Evolutionary conservation across 2,113 vertebrate genomes (phyloP).

Genomic region (Megalops atlanticus): DNA sequence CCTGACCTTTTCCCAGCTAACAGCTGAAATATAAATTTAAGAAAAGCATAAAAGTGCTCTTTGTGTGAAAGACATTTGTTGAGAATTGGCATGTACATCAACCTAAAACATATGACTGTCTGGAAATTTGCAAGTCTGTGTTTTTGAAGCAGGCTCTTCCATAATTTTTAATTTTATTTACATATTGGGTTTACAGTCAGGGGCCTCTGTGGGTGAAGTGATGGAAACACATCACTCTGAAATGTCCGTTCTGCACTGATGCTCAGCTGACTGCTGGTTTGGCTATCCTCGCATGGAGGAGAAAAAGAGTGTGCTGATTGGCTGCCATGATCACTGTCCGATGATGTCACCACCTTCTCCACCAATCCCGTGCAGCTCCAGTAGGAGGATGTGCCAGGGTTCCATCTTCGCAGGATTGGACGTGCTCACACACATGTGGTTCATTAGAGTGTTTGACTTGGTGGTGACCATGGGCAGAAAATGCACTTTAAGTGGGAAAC

Average conservation of each 20-base stretch:
- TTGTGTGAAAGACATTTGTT: background rate
- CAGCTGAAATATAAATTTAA: background rate
- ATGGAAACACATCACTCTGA: no score
- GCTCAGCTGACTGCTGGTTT: background rate
- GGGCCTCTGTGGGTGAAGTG: conserved; percentile 9
- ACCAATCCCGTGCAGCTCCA: background rate
- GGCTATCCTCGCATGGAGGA: background rate
- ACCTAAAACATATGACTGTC: no score
- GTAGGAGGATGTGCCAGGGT: no score
- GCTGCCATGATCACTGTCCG: background rate
- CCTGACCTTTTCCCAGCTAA: background rate
- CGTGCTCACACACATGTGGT: background rate
- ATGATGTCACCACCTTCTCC: background rate
- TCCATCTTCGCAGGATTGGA: no score
- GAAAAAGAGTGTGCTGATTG: background rate
- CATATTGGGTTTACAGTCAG: background rate
- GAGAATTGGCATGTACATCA: no score
- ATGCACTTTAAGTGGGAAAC: background rate
- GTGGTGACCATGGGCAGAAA: background rate
- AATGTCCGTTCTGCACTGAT: background rate
- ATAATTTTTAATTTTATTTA: background rate
- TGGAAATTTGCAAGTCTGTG: no score
- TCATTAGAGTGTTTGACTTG: background rate
- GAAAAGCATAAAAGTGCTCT: background rate
- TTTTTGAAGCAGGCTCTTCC: background rate